Evolutionary conservation across 2,888 invertebrate species (phyloP).

Genomic region (Sphaerophoria taeniata): DNA sequence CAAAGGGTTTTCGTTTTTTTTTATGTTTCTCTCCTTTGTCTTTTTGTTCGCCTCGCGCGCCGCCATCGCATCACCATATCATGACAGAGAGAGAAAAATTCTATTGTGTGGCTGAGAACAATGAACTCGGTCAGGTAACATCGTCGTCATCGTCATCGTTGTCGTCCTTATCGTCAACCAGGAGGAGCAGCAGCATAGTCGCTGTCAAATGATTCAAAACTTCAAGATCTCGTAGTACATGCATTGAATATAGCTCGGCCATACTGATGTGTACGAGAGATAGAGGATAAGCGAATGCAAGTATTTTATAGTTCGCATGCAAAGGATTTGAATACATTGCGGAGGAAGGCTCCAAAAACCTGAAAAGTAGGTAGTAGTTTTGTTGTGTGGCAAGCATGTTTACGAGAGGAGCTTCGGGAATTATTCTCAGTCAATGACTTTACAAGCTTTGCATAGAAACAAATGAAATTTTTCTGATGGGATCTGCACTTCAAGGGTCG

Average conservation of each 20-base stretch:
- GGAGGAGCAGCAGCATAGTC: constrained; percentile 20
- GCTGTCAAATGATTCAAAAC: constrained; percentile 55
- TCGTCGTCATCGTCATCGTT: constrained; percentile 45
- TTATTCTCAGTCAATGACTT: constrained; percentile 65
- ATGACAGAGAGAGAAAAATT: constrained; percentile 8
- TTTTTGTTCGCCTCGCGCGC: too few relatives aligned
- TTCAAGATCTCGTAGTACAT: constrained; percentile 51
- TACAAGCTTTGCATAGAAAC: constrained; percentile 56
- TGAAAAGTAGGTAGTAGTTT: constrained; percentile 9
- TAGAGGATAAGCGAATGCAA: constrained; percentile 5
- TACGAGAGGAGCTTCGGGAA: constrained; percentile 40
- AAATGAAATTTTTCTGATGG: constrained; percentile 68
- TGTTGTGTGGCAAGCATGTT: constrained; percentile 37
- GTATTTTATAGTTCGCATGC: constrained; percentile 42
- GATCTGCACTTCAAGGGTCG: constrained; percentile 29
- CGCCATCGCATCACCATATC: too few relatives aligned
- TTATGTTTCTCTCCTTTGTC: too few relatives aligned
- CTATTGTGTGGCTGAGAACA: constrained; percentile 66
- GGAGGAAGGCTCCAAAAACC: neutral
- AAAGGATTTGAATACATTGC: constrained; percentile 15
- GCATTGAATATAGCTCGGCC: constrained; percentile 62
- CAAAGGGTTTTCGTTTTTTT: constrained; percentile 36
- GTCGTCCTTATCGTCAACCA: constrained; percentile 39
- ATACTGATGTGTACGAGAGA: constrained; percentile 29
- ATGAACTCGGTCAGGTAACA: constrained; percentile 69